phyloP scores from a whole-genome alignment of 1,140 invertebrate genomes.

The Phenacoccus solenopsis region DNA sequence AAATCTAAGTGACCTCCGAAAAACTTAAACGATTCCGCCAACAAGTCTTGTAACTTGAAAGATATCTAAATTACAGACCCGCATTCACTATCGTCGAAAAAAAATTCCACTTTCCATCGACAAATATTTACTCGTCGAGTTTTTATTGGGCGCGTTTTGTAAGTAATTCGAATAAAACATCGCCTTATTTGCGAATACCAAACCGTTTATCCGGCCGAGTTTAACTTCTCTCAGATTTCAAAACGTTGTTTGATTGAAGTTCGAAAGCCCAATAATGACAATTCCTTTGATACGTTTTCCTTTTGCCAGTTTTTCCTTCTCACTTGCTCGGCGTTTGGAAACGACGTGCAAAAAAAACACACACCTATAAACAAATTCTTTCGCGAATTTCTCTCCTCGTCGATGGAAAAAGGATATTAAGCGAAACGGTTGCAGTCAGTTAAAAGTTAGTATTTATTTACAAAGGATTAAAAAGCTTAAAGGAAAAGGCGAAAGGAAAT shows the following conservation, averaged over 20 bases:
- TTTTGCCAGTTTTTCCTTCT: background rate
- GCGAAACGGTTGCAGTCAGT: background rate
- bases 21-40: too few species aligned
- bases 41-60: too few species aligned
- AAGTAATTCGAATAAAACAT: background rate
- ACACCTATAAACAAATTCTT: background rate
- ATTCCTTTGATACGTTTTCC: background rate
- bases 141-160: background rate
- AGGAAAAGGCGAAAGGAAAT: background rate
- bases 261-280: background rate
- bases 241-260: background rate
- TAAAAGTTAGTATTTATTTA: slow-evolving; percentile 4
- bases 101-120: background rate
- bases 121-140: background rate
- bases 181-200: background rate
- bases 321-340: background rate
- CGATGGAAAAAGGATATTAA: background rate
- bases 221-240: background rate
- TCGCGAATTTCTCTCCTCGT: background rate
- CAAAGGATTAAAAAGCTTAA: background rate
- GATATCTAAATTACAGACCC: too few species aligned
- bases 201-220: background rate
- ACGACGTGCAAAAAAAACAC: background rate
- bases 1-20: too few species aligned
- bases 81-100: background rate